These are phyloP conservation scores for Apteryx mantelli DNA, from an alignment of 2,113 vertebrate species.

Conservation along the genomic window DNA sequence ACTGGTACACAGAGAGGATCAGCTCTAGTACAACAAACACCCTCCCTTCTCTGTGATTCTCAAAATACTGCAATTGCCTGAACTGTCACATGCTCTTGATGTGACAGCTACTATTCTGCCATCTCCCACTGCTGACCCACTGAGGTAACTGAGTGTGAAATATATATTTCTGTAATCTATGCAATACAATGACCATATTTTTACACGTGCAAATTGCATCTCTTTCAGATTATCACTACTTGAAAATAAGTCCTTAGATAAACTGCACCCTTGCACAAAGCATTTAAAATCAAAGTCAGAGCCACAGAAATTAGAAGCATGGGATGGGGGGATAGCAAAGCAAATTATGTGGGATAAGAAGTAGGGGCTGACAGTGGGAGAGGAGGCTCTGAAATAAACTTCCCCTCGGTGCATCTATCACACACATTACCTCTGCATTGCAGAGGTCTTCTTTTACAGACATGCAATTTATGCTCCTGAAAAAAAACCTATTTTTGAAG, in stretches of 20 bases:
- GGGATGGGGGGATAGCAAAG: background rate
- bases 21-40: no score
- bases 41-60: no score
- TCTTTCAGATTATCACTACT: background rate
- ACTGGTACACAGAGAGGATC: no score
- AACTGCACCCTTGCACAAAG: background rate
- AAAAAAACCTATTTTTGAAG: background rate
- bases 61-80: background rate
- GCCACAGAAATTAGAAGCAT: background rate
- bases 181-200: rapidly evolving
- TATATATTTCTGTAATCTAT: background rate
- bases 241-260: background rate
- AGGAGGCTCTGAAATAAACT: background rate
- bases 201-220: background rate
- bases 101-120: background rate
- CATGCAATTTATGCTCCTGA: background rate
- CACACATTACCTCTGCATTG: background rate
- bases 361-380: background rate
- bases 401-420: background rate
- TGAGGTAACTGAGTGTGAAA: background rate
- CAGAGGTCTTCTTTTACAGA: background rate
- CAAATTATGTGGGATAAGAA: background rate
- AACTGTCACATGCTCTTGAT: background rate
- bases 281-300: background rate
- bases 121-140: rapidly evolving